Percentiles rank a stretch among this genome's conserved stretches.
Evolutionary conservation across 2,797 vertebrate genomes (phyloP).

Genomic region (Mallotus villosus): DNA sequence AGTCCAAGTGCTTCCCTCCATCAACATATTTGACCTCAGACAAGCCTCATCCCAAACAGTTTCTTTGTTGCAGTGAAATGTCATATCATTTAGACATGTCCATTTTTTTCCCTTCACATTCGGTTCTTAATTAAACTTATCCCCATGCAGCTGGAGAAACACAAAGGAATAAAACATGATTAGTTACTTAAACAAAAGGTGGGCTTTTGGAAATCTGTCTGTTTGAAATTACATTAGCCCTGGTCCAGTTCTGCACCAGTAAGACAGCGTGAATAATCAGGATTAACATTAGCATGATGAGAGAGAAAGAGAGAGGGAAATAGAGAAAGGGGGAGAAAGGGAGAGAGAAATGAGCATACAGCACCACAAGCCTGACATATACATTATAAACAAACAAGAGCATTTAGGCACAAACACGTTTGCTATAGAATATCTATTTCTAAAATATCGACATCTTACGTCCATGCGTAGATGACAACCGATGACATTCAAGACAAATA

Average conservation of each 20-base stretch:
- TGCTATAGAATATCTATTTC: background rate
- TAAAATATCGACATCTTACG: no score
- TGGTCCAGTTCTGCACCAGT: slow-evolving; percentile 61
- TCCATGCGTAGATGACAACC: no score
- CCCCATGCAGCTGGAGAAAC: slow-evolving; percentile 35
- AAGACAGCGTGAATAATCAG: slow-evolving; percentile 66
- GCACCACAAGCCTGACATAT: background rate
- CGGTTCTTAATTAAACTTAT: slow-evolving; percentile 58
- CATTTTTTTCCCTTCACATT: slow-evolving; percentile 48
- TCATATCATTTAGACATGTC: slow-evolving; percentile 33
- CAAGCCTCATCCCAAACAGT: background rate
- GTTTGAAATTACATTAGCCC: slow-evolving; percentile 63
- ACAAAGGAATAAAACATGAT: slow-evolving; percentile 61
- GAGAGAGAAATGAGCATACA: slow-evolving; percentile 1
- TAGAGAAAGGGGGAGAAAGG: slow-evolving; percentile 32
- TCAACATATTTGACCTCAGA: background rate
- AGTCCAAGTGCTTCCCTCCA: background rate
- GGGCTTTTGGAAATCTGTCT: slow-evolving; percentile 58
- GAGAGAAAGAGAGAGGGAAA: slow-evolving; percentile 17
- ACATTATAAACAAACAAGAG: background rate
- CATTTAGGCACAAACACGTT: slow-evolving; percentile 3
- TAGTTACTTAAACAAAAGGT: slow-evolving; percentile 62
- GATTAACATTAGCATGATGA: slow-evolving; percentile 67
- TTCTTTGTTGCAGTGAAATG: slow-evolving; percentile 29
- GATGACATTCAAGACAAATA: no score